These are phyloP conservation scores for Muschampia plurimacula DNA, from an alignment of 2,888 invertebrate genomes.

Conservation along the genomic window DNA sequence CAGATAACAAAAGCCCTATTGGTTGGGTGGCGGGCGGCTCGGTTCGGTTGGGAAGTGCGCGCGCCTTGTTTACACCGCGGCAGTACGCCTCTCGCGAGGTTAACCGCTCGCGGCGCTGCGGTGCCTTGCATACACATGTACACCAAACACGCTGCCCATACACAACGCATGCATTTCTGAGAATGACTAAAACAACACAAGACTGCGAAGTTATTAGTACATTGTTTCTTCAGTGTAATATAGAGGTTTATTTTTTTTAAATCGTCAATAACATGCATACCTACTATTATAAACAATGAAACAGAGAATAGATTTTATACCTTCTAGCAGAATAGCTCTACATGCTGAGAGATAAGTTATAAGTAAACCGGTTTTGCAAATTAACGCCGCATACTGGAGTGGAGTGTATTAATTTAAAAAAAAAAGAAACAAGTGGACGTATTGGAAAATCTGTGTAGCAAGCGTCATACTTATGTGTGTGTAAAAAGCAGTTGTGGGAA, in stretches of 20 bases:
- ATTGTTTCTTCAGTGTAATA: no score
- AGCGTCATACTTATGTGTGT: background rate
- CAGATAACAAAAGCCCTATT: conserved; percentile 33
- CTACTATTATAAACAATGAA: no score
- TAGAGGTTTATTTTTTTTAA: no score
- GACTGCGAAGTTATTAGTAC: no score
- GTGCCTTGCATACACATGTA: conserved; percentile 25
- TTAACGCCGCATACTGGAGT: no score
- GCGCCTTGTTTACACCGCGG: conserved; percentile 69
- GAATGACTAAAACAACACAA: background rate
- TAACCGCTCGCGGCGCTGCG: conserved; percentile 33
- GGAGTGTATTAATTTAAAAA: background rate
- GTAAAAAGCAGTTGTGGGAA: background rate
- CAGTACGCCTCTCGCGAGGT: conserved; percentile 21
- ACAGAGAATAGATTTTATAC: no score
- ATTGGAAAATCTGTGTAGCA: background rate
- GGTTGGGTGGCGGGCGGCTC: conserved; percentile 48
- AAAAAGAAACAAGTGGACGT: background rate
- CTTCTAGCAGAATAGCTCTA: no score
- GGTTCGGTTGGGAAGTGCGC: conserved; percentile 58
- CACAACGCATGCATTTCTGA: conserved; percentile 27
- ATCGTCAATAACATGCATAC: no score
- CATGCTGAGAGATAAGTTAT: no score
- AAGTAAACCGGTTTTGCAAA: no score
- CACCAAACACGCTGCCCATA: background rate